phyloP scores from a whole-genome alignment of 2,113 vertebrate species.

The Planiliza haematocheilus region DNA sequence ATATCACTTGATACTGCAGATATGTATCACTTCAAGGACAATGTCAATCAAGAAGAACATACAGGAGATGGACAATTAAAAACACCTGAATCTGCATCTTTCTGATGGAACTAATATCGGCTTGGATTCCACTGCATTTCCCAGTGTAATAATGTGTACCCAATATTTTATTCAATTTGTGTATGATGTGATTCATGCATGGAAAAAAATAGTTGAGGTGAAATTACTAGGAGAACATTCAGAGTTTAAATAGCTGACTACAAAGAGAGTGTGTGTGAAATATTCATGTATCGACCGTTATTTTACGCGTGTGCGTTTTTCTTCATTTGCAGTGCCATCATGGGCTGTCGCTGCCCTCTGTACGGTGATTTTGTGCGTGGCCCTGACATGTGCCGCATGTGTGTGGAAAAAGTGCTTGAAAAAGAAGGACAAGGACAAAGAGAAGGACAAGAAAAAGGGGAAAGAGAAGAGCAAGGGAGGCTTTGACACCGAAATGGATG shows the following conservation, averaged over 20 bases:
- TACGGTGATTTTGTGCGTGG: slow-evolving; percentile 88
- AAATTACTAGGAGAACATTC: background rate
- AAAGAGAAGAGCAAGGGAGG: slow-evolving; percentile 92
- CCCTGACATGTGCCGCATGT: slow-evolving; percentile 90
- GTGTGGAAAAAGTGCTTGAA: slow-evolving; percentile 94
- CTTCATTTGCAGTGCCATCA: slow-evolving; percentile 73
- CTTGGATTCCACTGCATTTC: background rate
- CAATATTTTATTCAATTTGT: background rate
- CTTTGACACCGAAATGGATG: slow-evolving; percentile 93
- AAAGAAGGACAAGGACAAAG: slow-evolving; percentile 88
- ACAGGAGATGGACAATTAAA: background rate
- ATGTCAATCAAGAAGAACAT: slow-evolving; percentile 2
- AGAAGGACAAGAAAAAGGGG: slow-evolving; percentile 90
- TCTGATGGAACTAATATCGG: background rate
- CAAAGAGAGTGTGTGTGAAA: background rate
- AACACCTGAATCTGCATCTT: background rate
- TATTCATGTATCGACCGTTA: background rate
- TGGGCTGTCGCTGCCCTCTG: slow-evolving; percentile 72
- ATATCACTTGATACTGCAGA: background rate
- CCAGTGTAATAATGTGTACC: background rate
- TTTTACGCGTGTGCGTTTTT: slow-evolving; percentile 1
- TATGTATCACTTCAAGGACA: background rate
- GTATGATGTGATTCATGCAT: background rate
- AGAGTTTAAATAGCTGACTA: background rate
- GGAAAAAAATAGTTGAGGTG: background rate